Evolutionary conservation across 2,888 invertebrate species (phyloP), one percentile per base, ranked within the genome.

Genomic region (Hydrotaea diabolus): DNA sequence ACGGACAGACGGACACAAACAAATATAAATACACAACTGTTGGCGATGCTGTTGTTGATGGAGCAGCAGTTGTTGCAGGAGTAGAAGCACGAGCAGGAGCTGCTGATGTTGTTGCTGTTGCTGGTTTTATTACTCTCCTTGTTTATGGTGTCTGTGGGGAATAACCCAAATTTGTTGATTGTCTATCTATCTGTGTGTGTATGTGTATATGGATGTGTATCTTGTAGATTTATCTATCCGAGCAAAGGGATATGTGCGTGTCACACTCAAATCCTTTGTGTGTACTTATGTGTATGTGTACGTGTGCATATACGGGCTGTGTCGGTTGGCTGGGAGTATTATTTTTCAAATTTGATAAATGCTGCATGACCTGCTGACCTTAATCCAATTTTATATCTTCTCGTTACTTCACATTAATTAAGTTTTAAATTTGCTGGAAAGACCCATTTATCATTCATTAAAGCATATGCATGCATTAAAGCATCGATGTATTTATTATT

Each of bases 351-450:
- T 82, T 85, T 85, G 73, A 82, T 78, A 84, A 73, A 84, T 81
- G 75, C 78, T 78, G 46, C n/a, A 64, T 76, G 84, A 86, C 86
- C 86, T 84, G 79, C 83, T 86, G 86, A 86, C 86, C 86, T 86
- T 86, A 86, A 85, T 86, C 86, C 79, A 79, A 79, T 85, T 79
- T 79, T 62, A 76, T 78, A 75, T 78, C 26, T 49, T 66, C 8
- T 49, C 49, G 49, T 15, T 39, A 49, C 71, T 71, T 43, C 55
- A 36, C 21, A 79, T 69, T 81, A 77, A 82, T 79, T 85, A 76
- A 79, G 43, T 73, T 79, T 77, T 13, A 72, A 80, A 80, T 72
- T 77, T 64, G 15, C 59, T 73, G 17, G 11, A 79, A 80, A 73
- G 31, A 73, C 76, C 66, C 36, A 78, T 66, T 76, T 75, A 59